phyloP scores from a whole-genome alignment of 2,888 invertebrate genomes.

The Zelleria hepariella region DNA sequence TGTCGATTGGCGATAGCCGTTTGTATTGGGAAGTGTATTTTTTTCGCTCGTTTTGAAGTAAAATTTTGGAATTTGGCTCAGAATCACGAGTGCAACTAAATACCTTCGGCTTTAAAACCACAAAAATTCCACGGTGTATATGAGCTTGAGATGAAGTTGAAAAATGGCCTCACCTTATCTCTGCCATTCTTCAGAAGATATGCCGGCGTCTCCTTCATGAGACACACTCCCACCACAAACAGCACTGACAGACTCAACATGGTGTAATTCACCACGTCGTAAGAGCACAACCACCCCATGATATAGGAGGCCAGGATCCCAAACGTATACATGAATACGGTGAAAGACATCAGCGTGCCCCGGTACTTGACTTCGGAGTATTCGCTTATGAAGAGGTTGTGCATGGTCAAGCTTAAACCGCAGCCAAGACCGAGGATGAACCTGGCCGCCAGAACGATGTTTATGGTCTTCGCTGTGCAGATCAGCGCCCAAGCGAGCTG shows the following conservation, averaged over 20 bases:
- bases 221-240: background rate
- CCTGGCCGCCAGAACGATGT: background rate
- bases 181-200: background rate
- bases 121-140: too few relatives aligned
- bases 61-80: too few relatives aligned
- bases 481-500: background rate
- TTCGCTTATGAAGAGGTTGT: background rate
- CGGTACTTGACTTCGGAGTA: background rate
- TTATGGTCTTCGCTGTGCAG: background rate
- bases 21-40: too few relatives aligned
- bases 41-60: too few relatives aligned
- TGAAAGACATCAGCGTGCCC: background rate
- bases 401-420: background rate
- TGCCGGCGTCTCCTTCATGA: conserved; percentile 1
- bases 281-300: conserved; percentile 3
- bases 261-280: background rate
- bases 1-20: too few relatives aligned
- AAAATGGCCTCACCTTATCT: background rate
- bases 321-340: background rate
- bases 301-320: conserved; percentile 1
- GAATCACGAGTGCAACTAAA: too few relatives aligned
- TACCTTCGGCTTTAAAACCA: too few relatives aligned
- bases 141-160: too few relatives aligned
- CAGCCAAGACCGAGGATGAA: background rate
- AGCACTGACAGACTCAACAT: background rate